These are phyloP conservation scores for Agrypnia vestita DNA, from an alignment of 1,140 invertebrate genomes.

Conservation along the genomic window DNA sequence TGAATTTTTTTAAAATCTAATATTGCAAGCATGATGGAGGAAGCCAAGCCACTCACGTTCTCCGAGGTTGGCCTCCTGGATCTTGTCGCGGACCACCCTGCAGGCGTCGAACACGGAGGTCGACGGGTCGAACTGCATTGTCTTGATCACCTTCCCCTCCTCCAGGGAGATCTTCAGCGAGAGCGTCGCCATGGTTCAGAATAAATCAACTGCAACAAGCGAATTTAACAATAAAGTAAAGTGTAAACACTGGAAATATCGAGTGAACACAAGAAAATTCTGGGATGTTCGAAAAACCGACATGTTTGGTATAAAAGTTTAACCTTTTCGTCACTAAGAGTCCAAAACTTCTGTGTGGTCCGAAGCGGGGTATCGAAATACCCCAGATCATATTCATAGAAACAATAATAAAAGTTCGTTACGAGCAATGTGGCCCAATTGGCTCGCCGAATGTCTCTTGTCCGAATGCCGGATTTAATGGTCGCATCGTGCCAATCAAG, in stretches of 20 bases:
- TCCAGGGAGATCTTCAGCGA: slow-evolving; percentile 96
- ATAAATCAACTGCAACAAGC: not conserved
- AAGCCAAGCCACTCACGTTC: slow-evolving; percentile 80
- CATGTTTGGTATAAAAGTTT: not conserved
- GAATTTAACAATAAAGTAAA: not conserved
- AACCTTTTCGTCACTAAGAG: not conserved
- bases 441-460: too few species aligned
- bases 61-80: slow-evolving; percentile 88
- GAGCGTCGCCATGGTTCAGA: slow-evolving; percentile 78
- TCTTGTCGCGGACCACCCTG: slow-evolving; percentile 94
- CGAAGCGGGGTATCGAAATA: not conserved
- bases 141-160: slow-evolving; percentile 95
- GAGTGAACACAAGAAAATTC: too few species aligned
- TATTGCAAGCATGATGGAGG: not conserved
- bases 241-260: too few species aligned
- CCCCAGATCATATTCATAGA: not conserved
- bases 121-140: slow-evolving; percentile 97
- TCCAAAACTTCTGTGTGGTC: too few species aligned
- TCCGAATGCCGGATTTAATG: too few species aligned
- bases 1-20: not conserved
- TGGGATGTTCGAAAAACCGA: too few species aligned
- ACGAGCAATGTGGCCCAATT: too few species aligned
- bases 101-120: slow-evolving; percentile 97
- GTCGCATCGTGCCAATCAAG: too few species aligned
- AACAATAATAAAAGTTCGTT: too few species aligned